Conservation (phyloP, 2,797 vertebrate species). For the Chloroceryle inda region DNA sequence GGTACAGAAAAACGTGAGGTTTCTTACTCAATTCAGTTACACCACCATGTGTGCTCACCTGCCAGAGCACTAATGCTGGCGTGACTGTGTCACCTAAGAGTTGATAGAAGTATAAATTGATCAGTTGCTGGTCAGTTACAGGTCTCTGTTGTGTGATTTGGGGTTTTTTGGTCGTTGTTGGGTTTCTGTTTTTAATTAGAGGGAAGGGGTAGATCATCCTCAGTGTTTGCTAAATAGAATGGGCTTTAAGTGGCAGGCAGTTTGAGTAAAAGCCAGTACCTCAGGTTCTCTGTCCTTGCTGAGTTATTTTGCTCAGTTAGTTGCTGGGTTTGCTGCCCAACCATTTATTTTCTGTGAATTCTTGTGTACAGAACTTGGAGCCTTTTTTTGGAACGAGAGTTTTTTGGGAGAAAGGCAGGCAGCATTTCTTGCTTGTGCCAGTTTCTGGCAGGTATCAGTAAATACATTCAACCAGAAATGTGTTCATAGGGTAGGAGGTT, state of each 20-base stretch:
- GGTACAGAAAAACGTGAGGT: neutral
- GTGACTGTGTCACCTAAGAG: neutral
- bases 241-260: neutral
- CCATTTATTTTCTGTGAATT: neutral
- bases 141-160: neutral
- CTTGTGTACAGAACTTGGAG: neutral
- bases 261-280: neutral
- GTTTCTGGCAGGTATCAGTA: neutral
- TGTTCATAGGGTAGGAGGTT: neutral
- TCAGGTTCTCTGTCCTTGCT: neutral
- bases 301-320: neutral
- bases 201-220: neutral
- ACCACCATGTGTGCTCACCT: neutral
- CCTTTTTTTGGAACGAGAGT: neutral
- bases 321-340: neutral
- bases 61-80: neutral
- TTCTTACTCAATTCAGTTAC: neutral
- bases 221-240: neutral
- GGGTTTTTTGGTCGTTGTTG: neutral
- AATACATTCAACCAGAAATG: neutral
- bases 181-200: neutral
- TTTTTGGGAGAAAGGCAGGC: neutral
- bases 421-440: neutral
- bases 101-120: neutral
- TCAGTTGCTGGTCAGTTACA: neutral